Conservation (phyloP, 2,113 vertebrate genomes). For the Gasterosteus aculeatus region DNA sequence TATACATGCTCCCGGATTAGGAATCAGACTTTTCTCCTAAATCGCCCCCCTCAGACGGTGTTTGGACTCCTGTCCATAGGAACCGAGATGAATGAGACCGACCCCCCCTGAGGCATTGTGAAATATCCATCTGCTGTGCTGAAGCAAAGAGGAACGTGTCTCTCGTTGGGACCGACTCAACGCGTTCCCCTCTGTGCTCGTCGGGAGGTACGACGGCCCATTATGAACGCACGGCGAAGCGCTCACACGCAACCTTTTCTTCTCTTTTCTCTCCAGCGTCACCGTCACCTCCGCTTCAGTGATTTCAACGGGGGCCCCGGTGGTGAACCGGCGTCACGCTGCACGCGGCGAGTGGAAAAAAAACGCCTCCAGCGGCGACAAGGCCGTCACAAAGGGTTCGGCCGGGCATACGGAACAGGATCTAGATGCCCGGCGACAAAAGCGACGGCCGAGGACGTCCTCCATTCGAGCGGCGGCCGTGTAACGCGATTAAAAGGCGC, state of each 20-base stretch:
- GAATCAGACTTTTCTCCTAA: constrained; percentile 10
- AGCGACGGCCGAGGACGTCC: constrained; percentile 66
- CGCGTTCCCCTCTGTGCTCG: constrained; percentile 45
- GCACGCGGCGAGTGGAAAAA: constrained; percentile 52
- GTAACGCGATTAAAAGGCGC: constrained; percentile 78
- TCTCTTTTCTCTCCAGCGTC: constrained; percentile 8
- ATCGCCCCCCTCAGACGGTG: not conserved
- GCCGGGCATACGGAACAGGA: constrained; percentile 72
- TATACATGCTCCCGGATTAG: constrained; percentile 22
- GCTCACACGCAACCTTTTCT: not conserved
- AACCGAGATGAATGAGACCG: constrained; percentile 41
- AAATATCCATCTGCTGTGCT: constrained; percentile 68
- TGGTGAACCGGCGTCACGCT: constrained; percentile 23
- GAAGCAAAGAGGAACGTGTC: constrained; percentile 37
- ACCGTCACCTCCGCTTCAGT: constrained; percentile 45
- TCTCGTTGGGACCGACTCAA: constrained; percentile 35
- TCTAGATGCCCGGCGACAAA: constrained; percentile 58
- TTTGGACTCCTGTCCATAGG: constrained; percentile 26
- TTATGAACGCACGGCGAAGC: constrained; percentile 53
- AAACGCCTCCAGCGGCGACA: constrained; percentile 63
- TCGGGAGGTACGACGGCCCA: constrained; percentile 37
- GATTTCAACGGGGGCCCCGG: constrained; percentile 44
- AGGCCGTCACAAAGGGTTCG: constrained; percentile 59
- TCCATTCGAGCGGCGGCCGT: constrained; percentile 64
- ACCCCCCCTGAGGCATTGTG: constrained; percentile 35